Evolutionary conservation across 2,797 vertebrate genomes (phyloP).

Genomic region (Brachymystax lenok): DNA sequence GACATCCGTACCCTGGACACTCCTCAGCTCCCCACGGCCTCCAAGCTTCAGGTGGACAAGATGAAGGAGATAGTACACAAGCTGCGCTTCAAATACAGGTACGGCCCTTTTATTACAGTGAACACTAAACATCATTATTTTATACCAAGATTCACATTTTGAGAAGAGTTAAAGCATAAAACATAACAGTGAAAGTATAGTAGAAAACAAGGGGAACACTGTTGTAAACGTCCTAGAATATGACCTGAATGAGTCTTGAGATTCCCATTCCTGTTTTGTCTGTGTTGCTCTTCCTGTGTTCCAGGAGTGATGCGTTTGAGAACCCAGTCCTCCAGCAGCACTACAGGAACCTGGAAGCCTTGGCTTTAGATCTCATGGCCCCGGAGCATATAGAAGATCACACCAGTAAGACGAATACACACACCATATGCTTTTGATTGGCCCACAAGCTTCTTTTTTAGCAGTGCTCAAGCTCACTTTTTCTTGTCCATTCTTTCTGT

Average conservation of each 20-base stretch:
- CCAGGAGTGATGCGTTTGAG: conserved; percentile 91
- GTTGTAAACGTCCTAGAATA: not conserved
- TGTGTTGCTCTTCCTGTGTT: conserved; percentile 18
- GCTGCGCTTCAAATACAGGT: conserved; percentile 94
- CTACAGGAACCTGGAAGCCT: conserved; percentile 92
- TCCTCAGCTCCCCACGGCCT: conserved; percentile 77
- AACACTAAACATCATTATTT: too few relatives aligned
- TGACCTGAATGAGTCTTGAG: not conserved
- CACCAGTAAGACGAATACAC: conserved; percentile 80
- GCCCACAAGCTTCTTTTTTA: too few relatives aligned
- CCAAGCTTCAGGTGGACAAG: conserved; percentile 85
- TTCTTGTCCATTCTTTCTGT: not conserved
- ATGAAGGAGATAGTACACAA: conserved; percentile 93
- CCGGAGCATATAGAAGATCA: conserved; percentile 89
- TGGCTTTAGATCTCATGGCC: conserved; percentile 87
- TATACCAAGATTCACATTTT: not conserved
- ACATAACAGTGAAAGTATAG: not conserved
- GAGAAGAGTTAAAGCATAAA: not conserved
- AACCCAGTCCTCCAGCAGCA: conserved; percentile 94
- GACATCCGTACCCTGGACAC: conserved; percentile 84
- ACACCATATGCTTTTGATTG: not conserved
- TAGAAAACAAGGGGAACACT: not conserved
- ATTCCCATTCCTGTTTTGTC: conserved; percentile 11
- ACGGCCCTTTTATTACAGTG: not conserved
- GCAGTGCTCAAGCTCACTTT: too few relatives aligned